Evolutionary conservation across 2,888 invertebrate genomes (phyloP).

Genomic region (Drosophila aldrichi): DNA sequence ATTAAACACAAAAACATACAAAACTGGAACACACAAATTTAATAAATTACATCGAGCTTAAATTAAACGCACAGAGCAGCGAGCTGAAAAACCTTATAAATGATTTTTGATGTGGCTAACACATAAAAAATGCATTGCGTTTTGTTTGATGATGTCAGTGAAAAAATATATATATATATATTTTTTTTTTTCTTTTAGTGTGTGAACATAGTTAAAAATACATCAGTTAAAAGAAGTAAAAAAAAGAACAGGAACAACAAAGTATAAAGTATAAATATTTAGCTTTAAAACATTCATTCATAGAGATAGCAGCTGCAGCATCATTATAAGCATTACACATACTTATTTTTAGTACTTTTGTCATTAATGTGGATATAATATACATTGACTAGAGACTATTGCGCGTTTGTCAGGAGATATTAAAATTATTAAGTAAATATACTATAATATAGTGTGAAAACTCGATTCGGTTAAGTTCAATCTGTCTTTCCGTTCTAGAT

Average conservation of each 20-base stretch:
- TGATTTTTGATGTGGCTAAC: slow-evolving; percentile 33
- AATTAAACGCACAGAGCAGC: slow-evolving; percentile 14
- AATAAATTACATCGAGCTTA: slow-evolving; percentile 28
- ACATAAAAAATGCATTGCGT: slow-evolving; percentile 39
- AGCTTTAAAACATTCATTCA: slow-evolving; percentile 6
- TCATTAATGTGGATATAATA: slow-evolving; percentile 47
- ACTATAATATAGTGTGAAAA: background rate
- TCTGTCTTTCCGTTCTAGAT: background rate
- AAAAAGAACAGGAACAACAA: background rate
- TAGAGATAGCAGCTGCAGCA: slow-evolving; percentile 23
- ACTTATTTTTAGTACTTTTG: slow-evolving; percentile 42
- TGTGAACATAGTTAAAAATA: slow-evolving; percentile 51
- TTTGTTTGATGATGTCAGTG: slow-evolving; percentile 51
- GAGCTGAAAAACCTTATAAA: slow-evolving; percentile 48
- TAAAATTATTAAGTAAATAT: background rate
- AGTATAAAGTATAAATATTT: slow-evolving; percentile 17
- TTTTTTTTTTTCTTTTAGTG: background rate
- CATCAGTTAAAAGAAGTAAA: slow-evolving; percentile 12
- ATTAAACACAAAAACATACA: slow-evolving; percentile 21
- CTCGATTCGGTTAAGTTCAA: background rate
- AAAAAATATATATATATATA: slow-evolving; percentile 1
- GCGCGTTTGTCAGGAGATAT: background rate
- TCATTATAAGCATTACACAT: slow-evolving; percentile 41
- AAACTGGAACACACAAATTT: slow-evolving; percentile 6
- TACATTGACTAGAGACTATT: background rate